Conservation (phyloP, 2,113 vertebrate species). For the Orthonyx spaldingii region DNA sequence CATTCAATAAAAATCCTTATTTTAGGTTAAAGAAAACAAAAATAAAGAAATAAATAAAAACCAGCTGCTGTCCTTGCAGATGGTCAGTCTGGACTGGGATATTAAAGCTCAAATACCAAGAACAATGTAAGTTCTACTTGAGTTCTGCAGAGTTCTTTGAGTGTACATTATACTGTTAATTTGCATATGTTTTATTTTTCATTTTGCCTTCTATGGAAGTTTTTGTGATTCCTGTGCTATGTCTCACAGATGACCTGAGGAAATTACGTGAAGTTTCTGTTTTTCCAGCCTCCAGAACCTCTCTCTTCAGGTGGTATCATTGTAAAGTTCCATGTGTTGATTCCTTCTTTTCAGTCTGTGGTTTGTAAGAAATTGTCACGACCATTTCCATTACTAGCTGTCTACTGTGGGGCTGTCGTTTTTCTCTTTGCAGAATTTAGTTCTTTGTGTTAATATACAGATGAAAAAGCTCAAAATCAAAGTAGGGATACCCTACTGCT, state of each 20-base stretch:
- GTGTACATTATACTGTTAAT: neutral
- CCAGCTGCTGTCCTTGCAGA: neutral
- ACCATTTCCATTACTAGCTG: neutral
- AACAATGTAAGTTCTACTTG: neutral
- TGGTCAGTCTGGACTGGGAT: neutral
- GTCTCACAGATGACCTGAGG: neutral
- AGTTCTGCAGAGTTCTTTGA: neutral
- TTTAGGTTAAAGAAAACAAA: conserved; percentile 27
- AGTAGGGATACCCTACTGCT: neutral
- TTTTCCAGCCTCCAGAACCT: neutral
- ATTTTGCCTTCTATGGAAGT: neutral
- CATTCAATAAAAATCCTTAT: conserved; percentile 32
- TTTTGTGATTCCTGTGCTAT: neutral
- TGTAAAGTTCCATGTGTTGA: neutral
- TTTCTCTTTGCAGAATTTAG: neutral
- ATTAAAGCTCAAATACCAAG: neutral
- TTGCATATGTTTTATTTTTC: neutral
- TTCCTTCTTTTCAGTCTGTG: neutral
- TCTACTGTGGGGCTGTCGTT: neutral
- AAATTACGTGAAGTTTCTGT: neutral
- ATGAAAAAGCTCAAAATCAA: neutral
- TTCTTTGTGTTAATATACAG: neutral
- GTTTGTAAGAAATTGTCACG: neutral
- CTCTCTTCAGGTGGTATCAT: neutral
- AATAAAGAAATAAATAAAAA: neutral